phyloP scores from a whole-genome alignment of 2,113 vertebrate species.

The Alexandromys fortis region DNA sequence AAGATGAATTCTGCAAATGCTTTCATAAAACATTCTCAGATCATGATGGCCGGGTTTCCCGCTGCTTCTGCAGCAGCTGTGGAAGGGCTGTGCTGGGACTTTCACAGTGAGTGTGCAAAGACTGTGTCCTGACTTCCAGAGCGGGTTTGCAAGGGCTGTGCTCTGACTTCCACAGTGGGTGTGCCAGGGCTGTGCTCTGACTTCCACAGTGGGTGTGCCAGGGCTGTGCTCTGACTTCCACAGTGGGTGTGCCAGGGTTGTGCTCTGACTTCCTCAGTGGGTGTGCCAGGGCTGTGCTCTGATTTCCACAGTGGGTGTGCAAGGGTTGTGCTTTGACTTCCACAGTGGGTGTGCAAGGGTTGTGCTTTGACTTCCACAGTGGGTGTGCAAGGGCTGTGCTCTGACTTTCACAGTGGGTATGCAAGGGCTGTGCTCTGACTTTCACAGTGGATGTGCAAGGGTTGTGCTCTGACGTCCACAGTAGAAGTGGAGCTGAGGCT shows the following conservation, averaged over 20 bases:
- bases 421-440: neutral
- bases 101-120: neutral
- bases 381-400: too few species aligned
- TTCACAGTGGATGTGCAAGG: neutral
- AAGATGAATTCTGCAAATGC: neutral
- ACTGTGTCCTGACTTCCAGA: neutral
- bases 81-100: neutral
- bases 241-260: neutral
- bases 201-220: too few species aligned
- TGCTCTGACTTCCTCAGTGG: too few species aligned
- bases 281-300: too few species aligned
- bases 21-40: constrained; percentile 54
- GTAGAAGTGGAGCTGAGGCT: neutral
- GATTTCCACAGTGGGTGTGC: too few species aligned
- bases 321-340: neutral
- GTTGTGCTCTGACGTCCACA: neutral
- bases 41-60: neutral
- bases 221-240: too few species aligned
- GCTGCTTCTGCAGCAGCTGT: neutral
- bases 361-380: neutral
- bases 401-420: too few species aligned
- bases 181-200: neutral
- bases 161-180: neutral
- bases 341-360: neutral
- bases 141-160: too few species aligned